Base-by-base conservation (phyloP, 2,113 vertebrate genomes). In the Hippotragus niger region DNA sequence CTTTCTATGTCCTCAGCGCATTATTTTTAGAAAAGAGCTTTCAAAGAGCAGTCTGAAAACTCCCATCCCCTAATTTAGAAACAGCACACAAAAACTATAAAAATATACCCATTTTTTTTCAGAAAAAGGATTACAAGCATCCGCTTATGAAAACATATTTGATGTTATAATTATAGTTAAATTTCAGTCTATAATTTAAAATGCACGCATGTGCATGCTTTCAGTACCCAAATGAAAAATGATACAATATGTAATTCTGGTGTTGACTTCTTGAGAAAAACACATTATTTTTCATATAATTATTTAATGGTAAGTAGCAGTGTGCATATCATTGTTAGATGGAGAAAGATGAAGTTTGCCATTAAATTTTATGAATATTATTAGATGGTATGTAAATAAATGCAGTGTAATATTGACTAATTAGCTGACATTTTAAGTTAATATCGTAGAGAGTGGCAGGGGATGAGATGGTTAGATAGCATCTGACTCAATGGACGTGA, bases 1-100 rank as follows among this genome's bases (percentile, higher is more conserved):
- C n/a, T 96, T 95, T 92, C 88, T 91, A 95, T 94, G 43, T 95
- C 82, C 60, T 95, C 88, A 57, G 17, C 14, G 4, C 74, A 89
- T 97, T 98, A 98, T 98, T 97, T 97, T 98, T 97, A 98, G 98
- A 97, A 97, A 95, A 86, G 86, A 93, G 33, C 53, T 86, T 89
- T 40, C 64, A 91, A 97, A 97, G 76, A 94, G 60, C 91, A 97
- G 93, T 33, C 55, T 92, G 91, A 89, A 96, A 96, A 87, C 43
- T 78, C 78, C 43, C 83, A 45, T 78, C 11, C 87, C 85, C 71
- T 96, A 96, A 97, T 97, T 98, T 98, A 98, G 97, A 94, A 97
- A 87, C 50, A 92, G 78, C 62, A 97, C 33, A 90, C 11, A 88
- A 84, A 80, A 95, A 86, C 74, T 93, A 58, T 86, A 97, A 97